Conservation (phyloP, 2,113 vertebrate species). For the Boulengeromyrus knoepffleri region DNA sequence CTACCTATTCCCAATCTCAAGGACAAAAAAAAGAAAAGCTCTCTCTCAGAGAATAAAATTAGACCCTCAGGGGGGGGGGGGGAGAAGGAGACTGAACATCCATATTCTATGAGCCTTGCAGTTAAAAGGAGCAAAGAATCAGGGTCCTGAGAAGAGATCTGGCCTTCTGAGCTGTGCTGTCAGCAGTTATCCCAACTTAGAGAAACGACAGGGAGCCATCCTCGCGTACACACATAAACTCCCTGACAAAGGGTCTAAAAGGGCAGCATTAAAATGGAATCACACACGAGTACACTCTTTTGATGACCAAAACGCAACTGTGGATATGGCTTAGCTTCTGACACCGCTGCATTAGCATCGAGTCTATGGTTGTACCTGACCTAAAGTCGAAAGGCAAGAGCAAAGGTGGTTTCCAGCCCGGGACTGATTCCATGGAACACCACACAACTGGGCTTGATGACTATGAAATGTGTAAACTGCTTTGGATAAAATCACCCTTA, state of each 20-base stretch:
- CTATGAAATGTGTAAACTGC: background rate
- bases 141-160: background rate
- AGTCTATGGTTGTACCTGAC: background rate
- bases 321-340: background rate
- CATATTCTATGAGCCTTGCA: conserved; percentile 8
- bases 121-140: conserved; percentile 1
- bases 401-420: background rate
- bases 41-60: background rate
- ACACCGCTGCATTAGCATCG: background rate
- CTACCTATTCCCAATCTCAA: background rate
- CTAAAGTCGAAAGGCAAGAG: background rate
- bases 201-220: background rate
- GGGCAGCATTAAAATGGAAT: background rate
- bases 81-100: background rate
- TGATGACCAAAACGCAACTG: background rate
- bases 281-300: too few relatives aligned
- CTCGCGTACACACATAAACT: background rate
- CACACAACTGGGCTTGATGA: background rate
- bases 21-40: background rate
- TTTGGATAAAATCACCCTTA: background rate
- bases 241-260: background rate
- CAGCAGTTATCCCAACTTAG: background rate
- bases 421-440: background rate
- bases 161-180: background rate
- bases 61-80: background rate